These are phyloP conservation scores for Gasteruption jaculator DNA, from an alignment of 2,888 invertebrate species.

Conservation along the genomic window DNA sequence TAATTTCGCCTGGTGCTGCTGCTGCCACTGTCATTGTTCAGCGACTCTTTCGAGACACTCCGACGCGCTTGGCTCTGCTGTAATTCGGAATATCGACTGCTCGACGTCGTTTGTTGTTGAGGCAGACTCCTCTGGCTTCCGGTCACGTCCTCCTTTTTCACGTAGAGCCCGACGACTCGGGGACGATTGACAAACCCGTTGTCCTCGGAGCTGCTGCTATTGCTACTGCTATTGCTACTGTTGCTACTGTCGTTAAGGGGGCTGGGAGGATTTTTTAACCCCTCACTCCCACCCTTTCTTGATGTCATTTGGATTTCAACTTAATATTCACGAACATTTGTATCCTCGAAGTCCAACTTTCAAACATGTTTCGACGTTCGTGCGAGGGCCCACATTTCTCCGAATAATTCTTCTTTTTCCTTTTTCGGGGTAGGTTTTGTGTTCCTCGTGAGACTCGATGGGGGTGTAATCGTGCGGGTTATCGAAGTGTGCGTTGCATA, in stretches of 20 bases:
- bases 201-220: conserved; percentile 46
- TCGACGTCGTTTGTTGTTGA: too few relatives aligned
- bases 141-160: conserved; percentile 29
- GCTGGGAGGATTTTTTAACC: conserved; percentile 42
- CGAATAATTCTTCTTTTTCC: background rate
- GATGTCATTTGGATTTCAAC: conserved; percentile 46
- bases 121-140: conserved; percentile 37
- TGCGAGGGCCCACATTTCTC: conserved; percentile 20
- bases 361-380: conserved; percentile 13
- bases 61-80: too few relatives aligned
- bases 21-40: too few relatives aligned
- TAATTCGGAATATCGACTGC: too few relatives aligned
- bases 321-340: conserved; percentile 24
- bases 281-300: conserved; percentile 46
- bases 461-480: too few relatives aligned
- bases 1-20: conserved; percentile 4
- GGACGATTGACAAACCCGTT: conserved; percentile 44
- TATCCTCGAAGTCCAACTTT: conserved; percentile 20
- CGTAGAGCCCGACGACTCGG: conserved; percentile 38
- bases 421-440: background rate
- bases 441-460: background rate
- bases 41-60: too few relatives aligned
- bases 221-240: too few relatives aligned
- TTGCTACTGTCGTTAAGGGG: too few relatives aligned
- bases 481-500: too few relatives aligned